Conservation (phyloP, 2,888 invertebrate species). For the Bugula neritina region DNA sequence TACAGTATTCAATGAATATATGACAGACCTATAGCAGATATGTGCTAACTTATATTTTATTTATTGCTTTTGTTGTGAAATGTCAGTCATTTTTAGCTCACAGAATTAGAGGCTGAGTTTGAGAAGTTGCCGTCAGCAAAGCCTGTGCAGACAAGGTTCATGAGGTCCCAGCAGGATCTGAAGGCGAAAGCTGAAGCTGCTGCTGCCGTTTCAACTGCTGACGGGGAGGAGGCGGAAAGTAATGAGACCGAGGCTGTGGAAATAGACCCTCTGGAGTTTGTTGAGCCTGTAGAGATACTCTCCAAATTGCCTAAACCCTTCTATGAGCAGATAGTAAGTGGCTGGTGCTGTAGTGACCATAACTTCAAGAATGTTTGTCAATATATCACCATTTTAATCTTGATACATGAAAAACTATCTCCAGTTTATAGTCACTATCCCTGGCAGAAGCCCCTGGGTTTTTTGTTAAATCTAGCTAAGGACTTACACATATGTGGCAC, state of each 20-base stretch:
- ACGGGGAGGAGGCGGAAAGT: conserved; percentile 53
- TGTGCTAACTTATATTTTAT: too few relatives aligned
- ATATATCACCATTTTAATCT: too few relatives aligned
- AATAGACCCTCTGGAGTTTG: conserved; percentile 81
- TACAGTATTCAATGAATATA: too few relatives aligned
- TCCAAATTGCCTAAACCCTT: conserved; percentile 91
- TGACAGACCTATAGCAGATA: too few relatives aligned
- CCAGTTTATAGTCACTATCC: too few relatives aligned
- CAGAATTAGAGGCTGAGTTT: conserved; percentile 84
- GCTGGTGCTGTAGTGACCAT: too few relatives aligned
- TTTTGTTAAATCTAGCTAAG: too few relatives aligned
- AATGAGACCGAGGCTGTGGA: conserved; percentile 55
- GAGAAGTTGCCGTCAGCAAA: conserved; percentile 64
- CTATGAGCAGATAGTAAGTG: conserved; percentile 67
- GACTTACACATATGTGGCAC: too few relatives aligned
- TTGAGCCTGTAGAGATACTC: conserved; percentile 87
- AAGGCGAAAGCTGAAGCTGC: conserved; percentile 49
- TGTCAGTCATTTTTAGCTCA: conserved; percentile 61
- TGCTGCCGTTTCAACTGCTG: conserved; percentile 29
- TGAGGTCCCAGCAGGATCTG: conserved; percentile 75
- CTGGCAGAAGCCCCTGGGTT: too few relatives aligned
- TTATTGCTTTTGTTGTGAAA: too few relatives aligned
- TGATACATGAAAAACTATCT: too few relatives aligned
- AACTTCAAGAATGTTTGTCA: too few relatives aligned
- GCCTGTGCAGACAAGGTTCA: conserved; percentile 67